Base-by-base conservation (phyloP, 2,888 invertebrate genomes). In the Ashinkailepas kermadecensis region DNA sequence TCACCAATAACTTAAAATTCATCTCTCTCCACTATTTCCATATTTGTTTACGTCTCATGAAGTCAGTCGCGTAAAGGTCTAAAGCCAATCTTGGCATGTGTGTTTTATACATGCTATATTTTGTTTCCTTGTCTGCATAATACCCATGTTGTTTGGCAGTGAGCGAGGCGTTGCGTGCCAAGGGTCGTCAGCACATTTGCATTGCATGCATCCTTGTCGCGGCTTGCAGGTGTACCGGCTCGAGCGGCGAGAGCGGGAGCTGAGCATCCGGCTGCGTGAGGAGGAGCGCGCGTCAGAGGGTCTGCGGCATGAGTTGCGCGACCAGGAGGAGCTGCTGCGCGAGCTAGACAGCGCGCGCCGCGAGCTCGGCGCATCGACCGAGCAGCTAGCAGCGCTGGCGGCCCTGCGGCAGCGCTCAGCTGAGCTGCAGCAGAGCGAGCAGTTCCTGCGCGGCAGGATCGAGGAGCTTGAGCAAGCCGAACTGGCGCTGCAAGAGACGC, bases 321-420 rank as follows among this genome's bases (percentile, higher is more conserved):
- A 85, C 54, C 83, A 84, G 23, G 85, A 85, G 74, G 84, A 85
- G 78, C 59, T 85, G 23, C 67, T 84, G 25, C 39, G 78, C 81
- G 84, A 86, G 15, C 85, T 88, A n/a, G 86, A 87, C 81, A 83
- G 84, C 58, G 86, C 59, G n/a, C 78, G 81, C n/a, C 78, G 67
- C 23, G 81, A 83, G 39, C 57, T 82, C n/a, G 25, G 7, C 4
- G 80, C 25, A 15, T 39, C 70, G 21, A 56, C 62, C 13, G 65
- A 65, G 15, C 62, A 56, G 56, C 62, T 81, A 80, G 11, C 56
- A 11, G 58, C 54, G 56, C n/a, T 81, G 58, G 58, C 58, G 57
- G 79, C 57, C 23, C 58, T 59, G 23, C 79, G 79, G 1, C 78
- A 67, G 78, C 54, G 62, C 13, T 10, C 78, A 4, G 78, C 54